These are phyloP conservation scores for Calameuta filiformis DNA, from an alignment of 2,888 invertebrate genomes.

Conservation along the genomic window DNA sequence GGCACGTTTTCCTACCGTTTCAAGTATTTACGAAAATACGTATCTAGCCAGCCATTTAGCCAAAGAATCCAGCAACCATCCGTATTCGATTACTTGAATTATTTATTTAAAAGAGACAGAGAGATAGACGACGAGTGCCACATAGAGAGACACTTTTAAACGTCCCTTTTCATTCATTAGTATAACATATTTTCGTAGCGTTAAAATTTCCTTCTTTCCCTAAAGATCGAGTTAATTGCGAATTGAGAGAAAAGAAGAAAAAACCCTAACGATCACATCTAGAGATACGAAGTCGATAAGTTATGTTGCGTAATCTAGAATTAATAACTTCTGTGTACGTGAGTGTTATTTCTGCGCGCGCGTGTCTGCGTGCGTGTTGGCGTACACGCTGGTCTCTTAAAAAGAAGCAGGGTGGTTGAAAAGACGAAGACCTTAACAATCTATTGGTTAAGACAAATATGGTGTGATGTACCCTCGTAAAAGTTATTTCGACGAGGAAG, in stretches of 20 bases:
- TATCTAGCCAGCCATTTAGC: not conserved
- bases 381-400: not conserved
- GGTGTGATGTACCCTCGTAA: not conserved
- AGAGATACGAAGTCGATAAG: slow-evolving; percentile 10
- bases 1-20: not conserved
- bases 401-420: not conserved
- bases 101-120: not conserved
- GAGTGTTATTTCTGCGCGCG: not conserved
- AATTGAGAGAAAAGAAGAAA: not conserved
- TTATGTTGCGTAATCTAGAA: not conserved
- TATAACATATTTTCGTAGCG: not conserved
- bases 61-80: not conserved
- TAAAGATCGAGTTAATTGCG: not conserved
- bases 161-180: not conserved
- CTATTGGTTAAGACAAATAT: not conserved
- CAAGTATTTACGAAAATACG: not conserved
- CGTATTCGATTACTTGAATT: not conserved
- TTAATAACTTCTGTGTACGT: slow-evolving; percentile 5
- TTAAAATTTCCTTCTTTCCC: not conserved
- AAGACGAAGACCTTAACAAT: not conserved
- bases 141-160: not conserved
- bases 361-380: not conserved
- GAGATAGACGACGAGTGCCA: not conserved
- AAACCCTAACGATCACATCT: not conserved
- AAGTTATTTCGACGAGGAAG: not conserved